Evolutionary conservation across 2,888 invertebrate genomes (phyloP).

Genomic region (Heliconius erato): DNA sequence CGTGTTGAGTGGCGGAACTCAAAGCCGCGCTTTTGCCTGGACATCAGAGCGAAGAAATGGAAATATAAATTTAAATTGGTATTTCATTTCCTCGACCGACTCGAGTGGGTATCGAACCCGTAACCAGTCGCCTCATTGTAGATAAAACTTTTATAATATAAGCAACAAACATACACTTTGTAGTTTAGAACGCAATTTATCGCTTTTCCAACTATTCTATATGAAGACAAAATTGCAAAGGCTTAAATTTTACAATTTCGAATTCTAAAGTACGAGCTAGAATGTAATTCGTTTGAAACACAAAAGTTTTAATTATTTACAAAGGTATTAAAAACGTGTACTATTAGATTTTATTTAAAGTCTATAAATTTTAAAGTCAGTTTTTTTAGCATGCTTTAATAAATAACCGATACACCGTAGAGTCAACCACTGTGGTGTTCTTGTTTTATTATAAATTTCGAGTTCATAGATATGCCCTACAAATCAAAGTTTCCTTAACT

Average conservation of each 20-base stretch:
- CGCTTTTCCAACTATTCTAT: background rate
- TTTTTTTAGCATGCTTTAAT: background rate
- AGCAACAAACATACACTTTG: background rate
- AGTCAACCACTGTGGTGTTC: background rate
- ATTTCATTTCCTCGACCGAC: too few species aligned
- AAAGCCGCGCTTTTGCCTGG: too few species aligned
- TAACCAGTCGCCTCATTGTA: background rate
- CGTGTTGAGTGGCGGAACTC: too few species aligned
- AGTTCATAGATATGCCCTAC: background rate
- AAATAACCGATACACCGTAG: background rate
- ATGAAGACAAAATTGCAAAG: background rate
- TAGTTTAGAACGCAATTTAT: background rate
- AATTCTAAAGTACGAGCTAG: background rate
- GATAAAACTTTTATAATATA: background rate
- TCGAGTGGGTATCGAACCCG: too few species aligned
- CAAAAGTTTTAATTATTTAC: background rate
- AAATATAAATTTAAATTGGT: too few species aligned
- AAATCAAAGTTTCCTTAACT: slow-evolving; percentile 1
- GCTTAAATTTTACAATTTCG: background rate
- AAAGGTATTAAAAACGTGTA: background rate
- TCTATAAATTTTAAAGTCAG: background rate
- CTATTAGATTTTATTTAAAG: background rate
- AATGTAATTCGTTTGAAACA: background rate
- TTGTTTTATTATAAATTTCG: slow-evolving; percentile 1
- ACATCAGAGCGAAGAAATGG: too few species aligned